Conservation (phyloP, 2,888 invertebrate genomes). For the Tribolium freemani region DNA sequence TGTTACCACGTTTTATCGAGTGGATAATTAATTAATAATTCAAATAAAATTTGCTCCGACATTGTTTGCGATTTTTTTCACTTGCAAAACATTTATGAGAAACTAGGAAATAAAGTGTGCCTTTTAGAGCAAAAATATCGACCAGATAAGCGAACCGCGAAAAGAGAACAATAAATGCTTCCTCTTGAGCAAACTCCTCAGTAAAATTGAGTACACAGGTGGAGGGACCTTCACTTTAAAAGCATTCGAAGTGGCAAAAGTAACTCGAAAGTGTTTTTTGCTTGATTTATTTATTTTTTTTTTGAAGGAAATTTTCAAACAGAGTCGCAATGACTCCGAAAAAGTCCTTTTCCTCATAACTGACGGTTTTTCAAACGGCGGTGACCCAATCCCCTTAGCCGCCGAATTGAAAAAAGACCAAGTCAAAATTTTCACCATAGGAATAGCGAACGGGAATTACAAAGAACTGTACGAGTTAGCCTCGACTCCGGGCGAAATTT, state of each 20-base stretch:
- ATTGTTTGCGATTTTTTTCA: too few relatives aligned
- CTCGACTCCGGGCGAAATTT: conserved; percentile 74
- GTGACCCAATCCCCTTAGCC: conserved; percentile 76
- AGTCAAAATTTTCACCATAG: conserved; percentile 72
- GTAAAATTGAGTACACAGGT: conserved; percentile 74
- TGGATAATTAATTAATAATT: too few relatives aligned
- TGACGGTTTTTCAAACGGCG: conserved; percentile 80
- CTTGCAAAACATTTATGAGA: too few relatives aligned
- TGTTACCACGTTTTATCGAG: too few relatives aligned
- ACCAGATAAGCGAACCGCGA: conserved; percentile 72
- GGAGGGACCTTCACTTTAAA: conserved; percentile 80
- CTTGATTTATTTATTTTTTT: background rate
- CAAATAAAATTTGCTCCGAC: too few relatives aligned
- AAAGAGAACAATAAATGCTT: conserved; percentile 75
- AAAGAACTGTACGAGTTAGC: conserved; percentile 76
- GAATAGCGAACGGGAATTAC: conserved; percentile 77
- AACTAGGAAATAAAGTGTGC: background rate
- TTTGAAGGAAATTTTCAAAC: conserved; percentile 69
- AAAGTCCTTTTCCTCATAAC: conserved; percentile 79
- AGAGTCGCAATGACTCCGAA: conserved; percentile 67
- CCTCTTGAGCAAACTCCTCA: conserved; percentile 74
- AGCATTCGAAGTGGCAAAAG: conserved; percentile 77
- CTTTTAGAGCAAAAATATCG: conserved; percentile 67
- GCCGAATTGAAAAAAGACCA: conserved; percentile 70
- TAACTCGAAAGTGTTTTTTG: conserved; percentile 26